phyloP scores from a whole-genome alignment of 2,888 invertebrate species.

The Bibio marci region DNA sequence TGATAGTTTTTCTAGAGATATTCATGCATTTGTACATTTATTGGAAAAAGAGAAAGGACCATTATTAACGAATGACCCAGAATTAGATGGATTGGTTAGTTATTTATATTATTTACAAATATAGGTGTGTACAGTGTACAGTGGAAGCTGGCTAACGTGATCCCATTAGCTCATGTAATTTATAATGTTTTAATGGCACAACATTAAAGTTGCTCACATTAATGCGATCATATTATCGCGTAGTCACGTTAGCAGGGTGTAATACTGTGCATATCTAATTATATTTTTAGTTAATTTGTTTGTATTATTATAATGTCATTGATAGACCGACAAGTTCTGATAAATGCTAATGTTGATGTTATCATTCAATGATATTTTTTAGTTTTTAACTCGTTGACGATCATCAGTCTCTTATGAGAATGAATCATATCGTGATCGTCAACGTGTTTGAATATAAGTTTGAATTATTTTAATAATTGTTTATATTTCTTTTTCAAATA shows the following conservation, averaged over 20 bases:
- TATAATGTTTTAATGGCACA: not conserved
- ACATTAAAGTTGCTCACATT: not conserved
- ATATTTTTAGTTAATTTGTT: too few species aligned
- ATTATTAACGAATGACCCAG: conserved; percentile 78
- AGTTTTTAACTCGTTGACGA: not conserved
- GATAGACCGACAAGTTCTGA: not conserved
- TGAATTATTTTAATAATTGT: not conserved
- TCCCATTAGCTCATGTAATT: not conserved
- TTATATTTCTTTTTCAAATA: conserved; percentile 20
- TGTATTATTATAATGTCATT: too few species aligned
- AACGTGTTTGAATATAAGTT: too few species aligned
- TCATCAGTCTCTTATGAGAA: too few species aligned
- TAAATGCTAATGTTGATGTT: not conserved
- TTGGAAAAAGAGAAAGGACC: conserved; percentile 73
- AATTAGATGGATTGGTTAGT: conserved; percentile 82
- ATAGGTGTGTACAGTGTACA: too few species aligned
- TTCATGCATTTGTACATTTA: conserved; percentile 68
- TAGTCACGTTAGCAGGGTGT: too few species aligned
- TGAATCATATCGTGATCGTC: too few species aligned
- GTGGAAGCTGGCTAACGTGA: not conserved
- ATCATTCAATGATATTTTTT: not conserved
- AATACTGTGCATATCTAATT: too few species aligned
- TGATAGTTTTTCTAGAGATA: conserved; percentile 15
- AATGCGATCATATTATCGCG: not conserved
- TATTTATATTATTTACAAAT: too few species aligned